Conservation (phyloP, 2,113 vertebrate genomes). For the Uropsilus gracilis region DNA sequence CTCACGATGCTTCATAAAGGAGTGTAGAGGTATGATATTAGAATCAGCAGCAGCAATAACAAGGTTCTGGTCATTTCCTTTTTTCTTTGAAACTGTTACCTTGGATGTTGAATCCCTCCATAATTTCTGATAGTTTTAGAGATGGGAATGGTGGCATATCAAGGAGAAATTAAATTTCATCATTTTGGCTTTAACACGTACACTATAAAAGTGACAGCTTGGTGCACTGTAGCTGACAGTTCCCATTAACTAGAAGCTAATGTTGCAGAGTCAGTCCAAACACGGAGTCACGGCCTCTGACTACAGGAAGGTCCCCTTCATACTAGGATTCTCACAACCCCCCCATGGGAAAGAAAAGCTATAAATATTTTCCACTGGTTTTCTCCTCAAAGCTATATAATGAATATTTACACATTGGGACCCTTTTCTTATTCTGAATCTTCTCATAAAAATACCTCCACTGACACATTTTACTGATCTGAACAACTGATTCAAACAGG, state of each 20-base stretch:
- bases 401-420: constrained; percentile 67
- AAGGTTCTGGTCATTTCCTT: constrained; percentile 39
- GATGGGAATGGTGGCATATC: constrained; percentile 55
- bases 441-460: constrained; percentile 28
- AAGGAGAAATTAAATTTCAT: constrained; percentile 77
- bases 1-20: neutral
- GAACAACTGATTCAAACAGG: neutral
- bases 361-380: constrained; percentile 72
- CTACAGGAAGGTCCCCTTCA: constrained; percentile 65
- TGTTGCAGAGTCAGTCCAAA: constrained; percentile 66
- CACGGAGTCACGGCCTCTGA: constrained; percentile 41
- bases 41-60: neutral
- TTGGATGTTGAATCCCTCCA: constrained; percentile 68
- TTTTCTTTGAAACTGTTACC: constrained; percentile 65
- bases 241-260: constrained; percentile 52
- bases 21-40: neutral
- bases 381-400: constrained; percentile 56
- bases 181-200: constrained; percentile 63
- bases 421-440: constrained; percentile 16
- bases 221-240: constrained; percentile 64
- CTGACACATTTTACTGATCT: neutral
- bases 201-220: constrained; percentile 56
- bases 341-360: neutral
- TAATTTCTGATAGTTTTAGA: constrained; percentile 71
- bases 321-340: constrained; percentile 62